phyloP scores from a whole-genome alignment of 35 echinoderm and acorn worm genomes.

The Hemicentrotus pulcherrimus region DNA sequence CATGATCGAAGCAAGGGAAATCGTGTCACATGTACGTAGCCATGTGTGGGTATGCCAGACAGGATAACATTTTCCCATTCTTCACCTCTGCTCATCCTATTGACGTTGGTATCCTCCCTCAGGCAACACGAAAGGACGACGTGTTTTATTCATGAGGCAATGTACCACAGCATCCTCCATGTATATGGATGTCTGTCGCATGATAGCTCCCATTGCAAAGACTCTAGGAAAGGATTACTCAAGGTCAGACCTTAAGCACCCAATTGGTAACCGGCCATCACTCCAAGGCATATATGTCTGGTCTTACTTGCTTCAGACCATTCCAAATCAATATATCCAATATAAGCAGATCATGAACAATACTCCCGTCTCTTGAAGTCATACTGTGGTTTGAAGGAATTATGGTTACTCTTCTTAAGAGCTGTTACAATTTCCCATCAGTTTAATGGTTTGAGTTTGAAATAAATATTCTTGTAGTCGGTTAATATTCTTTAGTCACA shows the following conservation, averaged over 20 bases:
- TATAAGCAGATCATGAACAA: too few relatives aligned
- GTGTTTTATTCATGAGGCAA: neutral
- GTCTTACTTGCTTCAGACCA: neutral
- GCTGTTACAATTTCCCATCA: too few relatives aligned
- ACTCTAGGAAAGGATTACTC: neutral
- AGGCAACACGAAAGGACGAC: neutral
- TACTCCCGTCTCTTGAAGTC: too few relatives aligned
- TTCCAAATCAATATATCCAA: too few relatives aligned
- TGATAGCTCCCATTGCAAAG: neutral
- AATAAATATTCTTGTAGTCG: too few relatives aligned
- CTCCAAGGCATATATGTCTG: neutral
- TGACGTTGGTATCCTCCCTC: neutral
- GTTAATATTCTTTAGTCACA: too few relatives aligned
- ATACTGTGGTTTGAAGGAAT: too few relatives aligned
- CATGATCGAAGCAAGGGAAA: neutral
- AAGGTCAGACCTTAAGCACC: neutral
- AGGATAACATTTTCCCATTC: neutral
- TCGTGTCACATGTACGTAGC: neutral
- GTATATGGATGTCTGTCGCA: neutral
- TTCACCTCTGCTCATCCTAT: neutral
- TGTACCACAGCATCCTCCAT: neutral
- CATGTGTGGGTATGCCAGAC: neutral
- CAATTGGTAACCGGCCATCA: neutral
- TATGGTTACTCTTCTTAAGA: too few relatives aligned
- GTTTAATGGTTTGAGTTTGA: too few relatives aligned